Conservation (phyloP, 2,113 vertebrate species). For the Nothobranchius kuhntae region DNA sequence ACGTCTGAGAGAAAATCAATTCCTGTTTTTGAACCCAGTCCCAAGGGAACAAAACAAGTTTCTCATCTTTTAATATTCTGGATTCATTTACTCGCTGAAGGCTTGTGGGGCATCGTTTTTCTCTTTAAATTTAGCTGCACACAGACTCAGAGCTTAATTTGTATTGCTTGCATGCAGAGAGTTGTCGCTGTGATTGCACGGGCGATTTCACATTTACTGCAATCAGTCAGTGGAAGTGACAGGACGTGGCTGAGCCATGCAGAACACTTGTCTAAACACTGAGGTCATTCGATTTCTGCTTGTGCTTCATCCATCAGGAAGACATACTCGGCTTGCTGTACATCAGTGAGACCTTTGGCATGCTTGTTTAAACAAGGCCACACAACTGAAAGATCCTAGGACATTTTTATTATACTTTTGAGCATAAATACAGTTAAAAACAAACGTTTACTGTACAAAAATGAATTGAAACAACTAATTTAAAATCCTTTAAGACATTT, state of each 20-base stretch:
- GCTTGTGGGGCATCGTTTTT: neutral
- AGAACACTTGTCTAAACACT: conserved; percentile 40
- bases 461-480: too few relatives aligned
- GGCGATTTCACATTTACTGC: conserved; percentile 32
- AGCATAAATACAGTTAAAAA: too few relatives aligned
- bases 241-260: conserved; percentile 23
- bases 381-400: conserved; percentile 11
- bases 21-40: conserved; percentile 1
- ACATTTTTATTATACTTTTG: too few relatives aligned
- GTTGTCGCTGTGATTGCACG: conserved; percentile 6
- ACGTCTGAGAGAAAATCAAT: neutral
- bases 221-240: conserved; percentile 55
- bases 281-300: conserved; percentile 53
- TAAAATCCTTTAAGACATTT: too few relatives aligned
- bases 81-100: conserved; percentile 21
- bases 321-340: conserved; percentile 52
- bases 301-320: conserved; percentile 54
- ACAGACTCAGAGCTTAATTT: conserved; percentile 10
- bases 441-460: too few relatives aligned
- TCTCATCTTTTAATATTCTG: conserved; percentile 21
- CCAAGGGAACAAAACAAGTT: conserved; percentile 28
- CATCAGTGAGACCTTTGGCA: conserved; percentile 18
- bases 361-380: conserved; percentile 1
- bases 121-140: conserved; percentile 5
- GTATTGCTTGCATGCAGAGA: neutral